phyloP scores from a whole-genome alignment of 2,797 vertebrate species.

The Apogon talboti region DNA sequence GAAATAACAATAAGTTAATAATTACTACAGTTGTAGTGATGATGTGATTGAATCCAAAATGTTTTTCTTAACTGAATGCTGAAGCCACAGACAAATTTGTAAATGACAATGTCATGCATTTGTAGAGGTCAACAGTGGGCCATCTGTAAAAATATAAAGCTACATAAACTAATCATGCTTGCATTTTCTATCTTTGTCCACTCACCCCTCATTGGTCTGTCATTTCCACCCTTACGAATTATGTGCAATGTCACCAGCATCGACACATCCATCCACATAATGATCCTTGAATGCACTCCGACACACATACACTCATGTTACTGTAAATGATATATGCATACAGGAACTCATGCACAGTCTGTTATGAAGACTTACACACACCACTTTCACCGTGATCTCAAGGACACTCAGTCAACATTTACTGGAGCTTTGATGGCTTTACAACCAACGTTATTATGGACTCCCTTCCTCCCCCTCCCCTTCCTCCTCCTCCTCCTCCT shows the following conservation, averaged over 20 bases:
- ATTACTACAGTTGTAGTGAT: too few relatives aligned
- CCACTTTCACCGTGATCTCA: slow-evolving; percentile 64
- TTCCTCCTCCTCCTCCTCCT: slow-evolving; percentile 23
- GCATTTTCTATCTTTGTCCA: slow-evolving; percentile 8
- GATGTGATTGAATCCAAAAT: too few relatives aligned
- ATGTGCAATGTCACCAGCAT: not conserved
- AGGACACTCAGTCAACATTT: slow-evolving; percentile 83
- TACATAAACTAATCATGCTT: slow-evolving; percentile 23
- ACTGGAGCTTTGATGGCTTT: slow-evolving; percentile 80
- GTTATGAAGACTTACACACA: slow-evolving; percentile 26
- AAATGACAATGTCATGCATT: slow-evolving; percentile 27
- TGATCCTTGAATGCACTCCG: slow-evolving; percentile 2
- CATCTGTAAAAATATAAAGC: slow-evolving; percentile 41
- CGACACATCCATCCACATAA: slow-evolving; percentile 13
- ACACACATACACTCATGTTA: slow-evolving; percentile 4
- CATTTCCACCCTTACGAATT: slow-evolving; percentile 34
- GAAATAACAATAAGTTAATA: too few relatives aligned
- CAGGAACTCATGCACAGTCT: slow-evolving; percentile 26
- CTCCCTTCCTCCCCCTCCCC: slow-evolving; percentile 47
- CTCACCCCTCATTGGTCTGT: slow-evolving; percentile 15
- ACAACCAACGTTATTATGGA: slow-evolving; percentile 69
- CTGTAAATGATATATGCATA: slow-evolving; percentile 20
- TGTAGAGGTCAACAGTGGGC: slow-evolving; percentile 32
- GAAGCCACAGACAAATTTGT: slow-evolving; percentile 4
- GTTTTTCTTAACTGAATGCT: not conserved